phyloP scores from a whole-genome alignment of 2,113 vertebrate genomes.

The Cisticola juncidis region DNA sequence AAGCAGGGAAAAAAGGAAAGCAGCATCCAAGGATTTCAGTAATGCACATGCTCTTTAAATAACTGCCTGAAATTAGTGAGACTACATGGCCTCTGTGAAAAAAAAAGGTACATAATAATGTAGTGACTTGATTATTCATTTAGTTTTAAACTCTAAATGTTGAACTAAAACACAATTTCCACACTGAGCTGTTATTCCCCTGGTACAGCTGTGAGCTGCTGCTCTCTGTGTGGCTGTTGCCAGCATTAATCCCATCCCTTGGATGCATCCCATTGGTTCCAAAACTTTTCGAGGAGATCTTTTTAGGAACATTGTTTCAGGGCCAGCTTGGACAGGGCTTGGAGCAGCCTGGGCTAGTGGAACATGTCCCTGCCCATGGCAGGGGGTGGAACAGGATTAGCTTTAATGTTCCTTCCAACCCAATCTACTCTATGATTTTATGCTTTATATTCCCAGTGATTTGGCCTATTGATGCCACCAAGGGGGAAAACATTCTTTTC shows the following conservation, averaged over 20 bases:
- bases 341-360: neutral
- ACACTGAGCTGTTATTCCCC: rapidly evolving
- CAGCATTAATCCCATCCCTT: neutral
- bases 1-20: neutral
- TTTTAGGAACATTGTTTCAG: neutral
- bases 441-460: neutral
- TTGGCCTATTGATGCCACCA: neutral
- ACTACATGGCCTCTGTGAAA: neutral
- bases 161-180: neutral
- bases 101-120: neutral
- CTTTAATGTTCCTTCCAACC: neutral
- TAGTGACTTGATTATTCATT: neutral
- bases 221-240: neutral
- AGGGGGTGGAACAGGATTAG: rapidly evolving
- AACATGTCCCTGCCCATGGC: neutral
- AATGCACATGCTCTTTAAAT: rapidly evolving
- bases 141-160: neutral
- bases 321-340: neutral
- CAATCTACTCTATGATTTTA: neutral
- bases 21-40: neutral
- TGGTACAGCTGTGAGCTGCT: neutral
- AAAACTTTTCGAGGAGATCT: neutral
- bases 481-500: neutral
- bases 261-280: neutral
- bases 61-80: neutral